phyloP scores from a whole-genome alignment of 2,888 invertebrate species.

The Schizaphis graminum region DNA sequence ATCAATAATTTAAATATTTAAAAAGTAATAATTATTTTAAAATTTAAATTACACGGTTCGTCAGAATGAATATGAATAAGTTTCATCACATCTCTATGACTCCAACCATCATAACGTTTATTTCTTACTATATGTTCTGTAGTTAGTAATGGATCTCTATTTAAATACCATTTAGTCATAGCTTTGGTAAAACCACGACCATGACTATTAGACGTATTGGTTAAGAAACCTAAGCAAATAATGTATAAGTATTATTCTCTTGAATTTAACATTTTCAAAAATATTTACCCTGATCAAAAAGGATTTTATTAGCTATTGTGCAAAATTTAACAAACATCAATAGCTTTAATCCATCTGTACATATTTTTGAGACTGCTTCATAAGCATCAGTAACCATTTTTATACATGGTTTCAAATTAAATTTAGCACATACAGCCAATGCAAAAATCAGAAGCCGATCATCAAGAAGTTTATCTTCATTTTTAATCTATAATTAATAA shows the following conservation, averaged over 20 bases:
- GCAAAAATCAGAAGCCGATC: constrained; percentile 40
- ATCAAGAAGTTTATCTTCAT: constrained; percentile 53
- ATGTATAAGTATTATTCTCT: neutral
- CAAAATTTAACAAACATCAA: constrained; percentile 55
- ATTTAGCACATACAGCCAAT: constrained; percentile 54
- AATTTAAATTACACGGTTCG: constrained; percentile 53
- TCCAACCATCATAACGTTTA: constrained; percentile 44
- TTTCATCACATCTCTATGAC: constrained; percentile 63
- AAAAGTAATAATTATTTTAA: neutral
- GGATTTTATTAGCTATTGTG: neutral
- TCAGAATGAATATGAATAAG: constrained; percentile 58
- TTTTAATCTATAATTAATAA: constrained; percentile 44
- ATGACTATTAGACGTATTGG: constrained; percentile 4
- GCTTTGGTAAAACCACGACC: constrained; percentile 59
- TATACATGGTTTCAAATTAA: constrained; percentile 7
- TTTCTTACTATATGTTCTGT: constrained; percentile 50
- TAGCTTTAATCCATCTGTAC: constrained; percentile 52
- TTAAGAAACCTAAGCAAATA: constrained; percentile 36
- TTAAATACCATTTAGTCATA: constrained; percentile 64
- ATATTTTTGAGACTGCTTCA: constrained; percentile 34
- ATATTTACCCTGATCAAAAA: constrained; percentile 45
- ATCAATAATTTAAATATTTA: neutral
- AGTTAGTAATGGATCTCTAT: constrained; percentile 60
- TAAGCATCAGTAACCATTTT: constrained; percentile 51
- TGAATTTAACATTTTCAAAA: neutral